A percentile compares a stretch with the other conserved stretches of the same genome.
phyloP scores from a whole-genome alignment of 2,113 vertebrate species.

The Engraulis encrasicolus region DNA sequence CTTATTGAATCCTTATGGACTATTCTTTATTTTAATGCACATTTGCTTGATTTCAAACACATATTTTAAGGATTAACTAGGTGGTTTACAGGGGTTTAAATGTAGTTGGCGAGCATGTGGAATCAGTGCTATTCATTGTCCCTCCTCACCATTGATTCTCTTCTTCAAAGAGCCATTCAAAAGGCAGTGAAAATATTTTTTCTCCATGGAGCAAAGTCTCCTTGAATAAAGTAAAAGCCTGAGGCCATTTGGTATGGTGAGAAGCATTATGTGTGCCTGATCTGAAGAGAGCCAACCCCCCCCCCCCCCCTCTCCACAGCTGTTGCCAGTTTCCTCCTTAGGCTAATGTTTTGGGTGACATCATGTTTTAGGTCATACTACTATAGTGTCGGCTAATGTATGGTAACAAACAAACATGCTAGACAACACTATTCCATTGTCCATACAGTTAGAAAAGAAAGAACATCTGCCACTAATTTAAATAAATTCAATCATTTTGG shows the following conservation, averaged over 20 bases:
- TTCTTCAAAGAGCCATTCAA: conserved; percentile 40
- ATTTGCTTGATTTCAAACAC: too few species aligned
- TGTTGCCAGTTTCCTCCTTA: neutral
- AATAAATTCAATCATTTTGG: neutral
- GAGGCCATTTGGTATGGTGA: neutral
- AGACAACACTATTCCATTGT: neutral
- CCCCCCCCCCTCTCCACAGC: neutral
- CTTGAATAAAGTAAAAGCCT: conserved; percentile 20
- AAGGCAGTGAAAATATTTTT: conserved; percentile 36
- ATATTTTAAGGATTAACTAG: neutral
- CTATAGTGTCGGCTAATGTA: too few species aligned
- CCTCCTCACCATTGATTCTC: too few species aligned
- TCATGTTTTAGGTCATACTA: neutral
- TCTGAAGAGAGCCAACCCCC: neutral
- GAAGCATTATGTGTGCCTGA: neutral
- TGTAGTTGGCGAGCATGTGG: neutral
- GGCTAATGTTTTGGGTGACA: neutral
- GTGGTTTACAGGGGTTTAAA: neutral
- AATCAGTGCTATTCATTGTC: neutral
- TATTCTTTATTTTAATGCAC: too few species aligned
- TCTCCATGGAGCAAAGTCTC: conserved; percentile 33
- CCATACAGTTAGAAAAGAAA: neutral
- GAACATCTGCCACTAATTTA: neutral
- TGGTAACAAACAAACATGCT: neutral
- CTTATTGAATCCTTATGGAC: neutral